Percentiles rank a stretch among this genome's conserved stretches.
Conservation (phyloP, 2,113 vertebrate genomes). For the Tragelaphus strepsiceros region DNA sequence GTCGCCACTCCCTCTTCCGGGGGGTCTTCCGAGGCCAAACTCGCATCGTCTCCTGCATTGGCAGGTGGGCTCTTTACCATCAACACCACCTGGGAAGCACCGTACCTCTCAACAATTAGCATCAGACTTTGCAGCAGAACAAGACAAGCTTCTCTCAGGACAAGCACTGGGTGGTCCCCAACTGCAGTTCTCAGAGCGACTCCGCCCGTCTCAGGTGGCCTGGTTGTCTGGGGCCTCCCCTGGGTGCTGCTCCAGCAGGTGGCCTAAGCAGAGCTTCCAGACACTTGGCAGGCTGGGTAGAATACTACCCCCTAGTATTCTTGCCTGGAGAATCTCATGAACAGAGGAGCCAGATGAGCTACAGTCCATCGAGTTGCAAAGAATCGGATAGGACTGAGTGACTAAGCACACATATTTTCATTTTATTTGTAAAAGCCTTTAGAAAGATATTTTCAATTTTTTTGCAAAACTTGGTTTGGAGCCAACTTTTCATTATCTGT, state of each 20-base stretch:
- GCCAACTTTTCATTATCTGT: neutral
- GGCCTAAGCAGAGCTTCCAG: neutral
- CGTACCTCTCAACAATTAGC: neutral
- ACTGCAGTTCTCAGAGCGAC: neutral
- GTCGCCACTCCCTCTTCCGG: neutral
- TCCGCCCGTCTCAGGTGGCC: fast-evolving
- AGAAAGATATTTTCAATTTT: neutral
- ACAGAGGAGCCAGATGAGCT: neutral
- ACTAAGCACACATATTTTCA: neutral
- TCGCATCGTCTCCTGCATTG: neutral
- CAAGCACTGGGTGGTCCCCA: neutral
- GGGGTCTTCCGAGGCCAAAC: neutral
- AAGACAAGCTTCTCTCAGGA: neutral
- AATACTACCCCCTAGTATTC: neutral
- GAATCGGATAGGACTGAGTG: neutral
- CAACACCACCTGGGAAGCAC: neutral
- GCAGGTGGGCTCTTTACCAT: neutral
- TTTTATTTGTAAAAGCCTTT: neutral
- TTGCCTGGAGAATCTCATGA: neutral
- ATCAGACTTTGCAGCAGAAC: neutral
- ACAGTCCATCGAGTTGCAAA: neutral
- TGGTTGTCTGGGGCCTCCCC: neutral
- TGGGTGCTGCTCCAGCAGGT: too few relatives aligned
- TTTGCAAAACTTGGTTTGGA: neutral
- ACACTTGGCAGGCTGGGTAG: too few relatives aligned